Evolutionary conservation across 2,113 vertebrate species (phyloP), one percentile per base, ranked within the genome.

Genomic region (Hemicordylus capensis): DNA sequence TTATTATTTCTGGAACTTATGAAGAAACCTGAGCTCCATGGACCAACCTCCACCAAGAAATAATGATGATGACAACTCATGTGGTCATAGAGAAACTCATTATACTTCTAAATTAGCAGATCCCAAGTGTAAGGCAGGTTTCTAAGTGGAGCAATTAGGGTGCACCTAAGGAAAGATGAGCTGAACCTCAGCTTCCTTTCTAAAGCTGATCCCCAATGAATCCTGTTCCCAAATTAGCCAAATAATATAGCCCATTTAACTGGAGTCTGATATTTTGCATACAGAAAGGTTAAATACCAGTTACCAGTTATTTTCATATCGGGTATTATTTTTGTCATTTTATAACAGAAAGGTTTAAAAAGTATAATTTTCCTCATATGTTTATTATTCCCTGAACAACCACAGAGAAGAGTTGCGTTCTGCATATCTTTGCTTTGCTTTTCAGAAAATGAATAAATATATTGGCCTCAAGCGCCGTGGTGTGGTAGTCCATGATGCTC

Each of bases 361-460:
- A 79, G 82, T 69, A 14, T 76, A 54, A 7, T 51, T 84, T 66
- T 54, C 15, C n/a, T 12, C 34, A 1, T n/a, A n/a, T 37, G 54
- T 83, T 51, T 63, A 87, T 92, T 51, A 28, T 86, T 76, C 80
- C 69, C 80, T 26, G 37, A 69, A n/a, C 20, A 28, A 14, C 56
- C 42, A 61, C 31, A 39, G 20, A 28, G 14, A 37, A 76, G 1
- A 28, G 4, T 1, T 86, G 2, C 81, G 81, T 63, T 80, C 80
- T 81, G 42, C 28, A 86, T 67, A 91, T 72, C 72, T 91, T 72
- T 59, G 67, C 80, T 90, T 83, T 90, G 54, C 69, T 90, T 93
- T 94, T 82, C 86, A 95, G 93, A 94, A 89, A 89, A 95, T 95
- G 90, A 91, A 83, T 88, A 91, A 90, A 72, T 79, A 63, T 15